A percentile compares a stretch with the other conserved stretches of the same genome.
phyloP scores from a whole-genome alignment of 1,140 invertebrate genomes.

The Cydia amplana region DNA sequence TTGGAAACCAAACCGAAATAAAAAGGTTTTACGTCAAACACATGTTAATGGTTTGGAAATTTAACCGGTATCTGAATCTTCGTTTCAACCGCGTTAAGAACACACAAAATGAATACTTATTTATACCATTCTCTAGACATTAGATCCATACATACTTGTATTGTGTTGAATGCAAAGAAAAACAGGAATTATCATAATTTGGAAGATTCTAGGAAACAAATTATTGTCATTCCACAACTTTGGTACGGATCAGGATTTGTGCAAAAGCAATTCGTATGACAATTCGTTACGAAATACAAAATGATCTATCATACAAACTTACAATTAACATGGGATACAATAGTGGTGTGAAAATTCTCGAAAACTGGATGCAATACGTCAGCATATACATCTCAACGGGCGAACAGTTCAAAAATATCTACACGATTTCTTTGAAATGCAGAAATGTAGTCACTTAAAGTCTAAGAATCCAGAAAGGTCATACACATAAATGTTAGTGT shows the following conservation, averaged over 20 bases:
- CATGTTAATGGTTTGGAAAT: no score
- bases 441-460: no score
- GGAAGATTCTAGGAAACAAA: constrained; percentile 43
- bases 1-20: no score
- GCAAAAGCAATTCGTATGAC: constrained; percentile 15
- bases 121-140: no score
- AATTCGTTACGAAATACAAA: constrained; percentile 6
- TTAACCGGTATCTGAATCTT: no score
- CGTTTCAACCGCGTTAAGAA: no score
- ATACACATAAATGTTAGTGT: not conserved
- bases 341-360: not conserved
- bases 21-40: no score
- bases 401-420: no score
- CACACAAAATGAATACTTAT: no score
- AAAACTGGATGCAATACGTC: not conserved
- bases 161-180: not conserved
- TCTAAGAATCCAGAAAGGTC: no score
- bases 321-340: not conserved
- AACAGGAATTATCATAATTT: constrained; percentile 34
- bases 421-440: no score
- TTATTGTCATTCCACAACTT: constrained; percentile 74
- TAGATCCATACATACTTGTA: not conserved
- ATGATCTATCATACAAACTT: not conserved
- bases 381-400: no score
- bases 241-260: constrained; percentile 41